phyloP scores from a whole-genome alignment of 2,888 invertebrate genomes.

The Dolichopus griseipennis region DNA sequence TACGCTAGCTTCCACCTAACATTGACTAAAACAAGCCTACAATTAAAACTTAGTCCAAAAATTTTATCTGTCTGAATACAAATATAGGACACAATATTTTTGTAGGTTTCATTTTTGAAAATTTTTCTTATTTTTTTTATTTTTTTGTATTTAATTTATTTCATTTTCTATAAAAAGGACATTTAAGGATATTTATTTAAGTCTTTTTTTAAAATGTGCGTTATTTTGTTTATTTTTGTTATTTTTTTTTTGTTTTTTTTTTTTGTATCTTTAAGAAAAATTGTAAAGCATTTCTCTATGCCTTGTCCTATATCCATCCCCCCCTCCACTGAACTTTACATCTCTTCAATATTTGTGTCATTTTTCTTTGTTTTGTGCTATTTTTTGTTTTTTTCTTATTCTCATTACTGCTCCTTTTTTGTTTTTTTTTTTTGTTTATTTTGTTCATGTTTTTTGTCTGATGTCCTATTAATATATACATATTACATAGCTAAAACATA shows the following conservation, averaged over 20 bases:
- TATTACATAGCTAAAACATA: too few species aligned
- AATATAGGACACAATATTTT: too few species aligned
- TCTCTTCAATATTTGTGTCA: not conserved
- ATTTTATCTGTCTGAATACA: too few species aligned
- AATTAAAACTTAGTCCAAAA: too few species aligned
- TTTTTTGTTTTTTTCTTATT: not conserved
- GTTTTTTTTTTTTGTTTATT: not conserved
- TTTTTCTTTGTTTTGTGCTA: not conserved
- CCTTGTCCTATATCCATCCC: too few species aligned
- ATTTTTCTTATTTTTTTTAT: too few species aligned
- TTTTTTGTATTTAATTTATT: not conserved
- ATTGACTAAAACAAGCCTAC: too few species aligned
- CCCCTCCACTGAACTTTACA: too few species aligned
- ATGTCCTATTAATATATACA: not conserved
- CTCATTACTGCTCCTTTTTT: not conserved
- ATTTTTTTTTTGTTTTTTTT: not conserved
- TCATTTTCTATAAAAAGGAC: conserved; percentile 6
- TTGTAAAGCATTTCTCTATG: not conserved
- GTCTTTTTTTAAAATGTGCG: not conserved
- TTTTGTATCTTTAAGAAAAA: not conserved
- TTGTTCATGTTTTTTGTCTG: not conserved
- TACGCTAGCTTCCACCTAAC: too few species aligned
- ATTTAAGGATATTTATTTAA: conserved; percentile 3
- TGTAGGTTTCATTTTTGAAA: too few species aligned
- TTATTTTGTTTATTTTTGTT: not conserved